phyloP scores from a whole-genome alignment of 1,140 invertebrate species.

The Drosophila neocordata region DNA sequence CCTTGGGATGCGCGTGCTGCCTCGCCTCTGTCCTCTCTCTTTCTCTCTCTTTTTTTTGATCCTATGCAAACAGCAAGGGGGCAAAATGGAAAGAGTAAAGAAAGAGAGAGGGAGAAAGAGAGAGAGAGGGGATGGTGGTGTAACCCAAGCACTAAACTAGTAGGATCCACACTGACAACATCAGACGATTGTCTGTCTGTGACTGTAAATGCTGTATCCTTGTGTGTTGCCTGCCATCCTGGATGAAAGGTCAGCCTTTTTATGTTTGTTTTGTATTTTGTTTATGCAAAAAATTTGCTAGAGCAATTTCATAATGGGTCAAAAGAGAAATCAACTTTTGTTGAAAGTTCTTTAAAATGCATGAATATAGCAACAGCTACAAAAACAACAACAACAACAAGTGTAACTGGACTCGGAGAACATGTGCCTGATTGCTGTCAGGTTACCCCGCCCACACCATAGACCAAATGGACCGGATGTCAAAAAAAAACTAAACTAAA shows the following conservation, averaged over 20 bases:
- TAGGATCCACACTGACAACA: constrained; percentile 43
- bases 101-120: no score
- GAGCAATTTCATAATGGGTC: constrained; percentile 81
- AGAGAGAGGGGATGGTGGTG: background rate
- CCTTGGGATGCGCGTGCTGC: constrained; percentile 62
- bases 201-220: constrained; percentile 24
- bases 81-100: background rate
- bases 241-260: constrained; percentile 65
- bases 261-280: constrained; percentile 79
- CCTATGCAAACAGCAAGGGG: constrained; percentile 74
- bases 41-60: constrained; percentile 44
- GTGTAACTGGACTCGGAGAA: constrained; percentile 35
- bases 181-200: constrained; percentile 38
- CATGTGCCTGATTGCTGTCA: constrained; percentile 75
- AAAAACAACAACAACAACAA: constrained; percentile 46
- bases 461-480: constrained; percentile 80
- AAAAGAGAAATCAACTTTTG: constrained; percentile 81
- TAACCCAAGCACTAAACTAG: constrained; percentile 30
- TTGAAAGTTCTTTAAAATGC: constrained; percentile 80
- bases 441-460: constrained; percentile 66
- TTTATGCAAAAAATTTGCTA: constrained; percentile 78
- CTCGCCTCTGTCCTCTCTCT: background rate
- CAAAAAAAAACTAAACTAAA: constrained; percentile 63
- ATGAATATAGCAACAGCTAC: constrained; percentile 47
- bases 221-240: constrained; percentile 2